Evolutionary conservation across 1,140 invertebrate species (phyloP), one percentile per base, ranked within the genome.

Genomic region (Aplysia californica): DNA sequence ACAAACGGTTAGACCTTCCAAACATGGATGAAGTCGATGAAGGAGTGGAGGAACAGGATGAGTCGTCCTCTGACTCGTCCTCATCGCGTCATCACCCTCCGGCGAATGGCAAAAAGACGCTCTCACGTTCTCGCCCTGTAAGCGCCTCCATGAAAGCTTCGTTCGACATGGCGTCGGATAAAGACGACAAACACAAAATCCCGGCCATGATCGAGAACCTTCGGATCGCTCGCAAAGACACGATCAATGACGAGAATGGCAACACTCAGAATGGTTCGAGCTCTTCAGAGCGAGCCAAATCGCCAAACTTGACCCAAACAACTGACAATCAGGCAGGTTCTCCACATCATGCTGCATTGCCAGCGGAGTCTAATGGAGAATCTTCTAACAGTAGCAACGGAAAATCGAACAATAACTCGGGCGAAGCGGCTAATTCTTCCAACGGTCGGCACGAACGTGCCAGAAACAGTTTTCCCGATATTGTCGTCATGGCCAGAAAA

Each of bases 11-110:
- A 15, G n/a, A n/a, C n/a, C n/a, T n/a, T n/a, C 50, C 70, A 59
- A 23, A 10, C 18, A 61, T 73, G 70, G 61, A 35, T 61, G 18
- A 39, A 73, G 70, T 73, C 33, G n/a, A 38, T 1, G 70, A 73
- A 41, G 58, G 23, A 18, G 29, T 26, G 26, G 56, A 73, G 10
- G 29, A 73, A 1, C 6, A n/a, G 1, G 70, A 73, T 35, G 21
- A 31, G 2, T 6, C 44, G 1, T 20, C 0, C 29, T 21, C 44
- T 56, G 15, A 15, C 26, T 2, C 44, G 35, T 31, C 38, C 26
- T 26, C 29, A 50, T 18, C 44, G 20, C 31, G 31, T 3, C 6
- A 29, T 18, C 64, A 10, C 4, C 20, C 3, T 41, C 1, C 33
- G 23, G 3, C 58, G 3, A 70, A 31, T 35, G 35, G 36, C 20